Evolutionary conservation across 2,888 invertebrate species (phyloP), one percentile per base, ranked within the genome.

Genomic region (Chaitophorus viminalis): DNA sequence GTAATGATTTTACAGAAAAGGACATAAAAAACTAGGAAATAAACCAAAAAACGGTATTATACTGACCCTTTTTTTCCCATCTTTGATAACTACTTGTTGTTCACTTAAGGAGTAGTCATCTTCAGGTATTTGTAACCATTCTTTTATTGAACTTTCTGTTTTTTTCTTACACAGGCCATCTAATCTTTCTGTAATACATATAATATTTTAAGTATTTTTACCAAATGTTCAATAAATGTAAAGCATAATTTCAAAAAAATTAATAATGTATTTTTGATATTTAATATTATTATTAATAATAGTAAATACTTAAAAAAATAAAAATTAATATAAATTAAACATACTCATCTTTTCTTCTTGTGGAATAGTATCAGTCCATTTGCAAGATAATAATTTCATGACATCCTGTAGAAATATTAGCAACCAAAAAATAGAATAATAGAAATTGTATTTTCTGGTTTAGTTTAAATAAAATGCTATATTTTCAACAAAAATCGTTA

Each of bases 31-130:
- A 36, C 36, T 36, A 36, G 36, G 36, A 6, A 36, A 36, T 6
- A 36, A 36, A 36, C 6, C n/a, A 5, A 46, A 46, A 46, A 72
- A 74, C 65, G 9, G 17, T 17, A 54, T 11, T 31, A 72, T 77
- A 93, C 94, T 93, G 93, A 98, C 98, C 93, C 96, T 93, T 92
- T 98, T 98, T 92, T 97, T 96, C 90, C 97, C 97, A 83, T 95
- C 94, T 84, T 89, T 81, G 86, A 89, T 88, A 33, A 82, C 68
- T 68, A 70, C 36, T 82, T 79, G 46, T 82, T 79, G 46, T 89
- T 89, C 89, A 89, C 91, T 91, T 90, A 92, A 93, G 87, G 94
- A 93, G 90, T 93, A 93, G 90, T 94, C 97, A 90, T 96, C 96
- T 92, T 96, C 96, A 91, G 94, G 93, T 92, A 95, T 91, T 92